These are phyloP conservation scores for Papilio xuthus DNA, from an alignment of 1,140 invertebrate genomes.

Conservation along the genomic window DNA sequence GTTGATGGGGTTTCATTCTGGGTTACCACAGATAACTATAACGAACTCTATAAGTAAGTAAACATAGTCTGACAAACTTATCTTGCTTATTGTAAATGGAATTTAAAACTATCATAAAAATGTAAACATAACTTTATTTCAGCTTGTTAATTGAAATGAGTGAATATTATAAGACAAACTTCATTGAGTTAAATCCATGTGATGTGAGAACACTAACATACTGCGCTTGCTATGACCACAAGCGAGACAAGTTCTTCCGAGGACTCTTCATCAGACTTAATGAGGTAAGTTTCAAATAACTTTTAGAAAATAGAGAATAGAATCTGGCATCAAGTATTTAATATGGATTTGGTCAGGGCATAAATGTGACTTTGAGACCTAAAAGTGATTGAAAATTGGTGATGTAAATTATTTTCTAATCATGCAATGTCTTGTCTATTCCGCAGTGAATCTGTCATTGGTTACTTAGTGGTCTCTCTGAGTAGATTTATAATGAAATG, in stretches of 20 bases:
- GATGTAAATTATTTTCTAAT: no score
- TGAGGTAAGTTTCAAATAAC: constrained; percentile 50
- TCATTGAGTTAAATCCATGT: constrained; percentile 45
- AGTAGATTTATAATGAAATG: no score
- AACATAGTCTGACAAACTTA: not conserved
- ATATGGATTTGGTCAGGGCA: no score
- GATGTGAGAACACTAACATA: constrained; percentile 54
- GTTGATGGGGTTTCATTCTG: constrained; percentile 62
- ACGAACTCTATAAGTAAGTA: constrained; percentile 54
- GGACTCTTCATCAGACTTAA: constrained; percentile 57
- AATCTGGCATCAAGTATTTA: no score
- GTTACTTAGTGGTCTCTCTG: no score
- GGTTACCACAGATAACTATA: constrained; percentile 60
- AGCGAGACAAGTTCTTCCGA: constrained; percentile 58
- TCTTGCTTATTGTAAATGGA: not conserved
- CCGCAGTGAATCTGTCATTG: no score
- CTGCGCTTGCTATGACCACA: constrained; percentile 60
- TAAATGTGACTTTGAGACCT: no score
- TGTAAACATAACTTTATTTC: constrained; percentile 40
- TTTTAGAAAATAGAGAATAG: no score
- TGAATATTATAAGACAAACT: constrained; percentile 57
- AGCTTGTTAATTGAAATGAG: constrained; percentile 65
- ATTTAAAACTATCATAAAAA: no score
- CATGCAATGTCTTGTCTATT: no score
- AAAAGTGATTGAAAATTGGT: no score